Conservation (phyloP, 2,797 vertebrate genomes). For the Microcaecilia unicolor region DNA sequence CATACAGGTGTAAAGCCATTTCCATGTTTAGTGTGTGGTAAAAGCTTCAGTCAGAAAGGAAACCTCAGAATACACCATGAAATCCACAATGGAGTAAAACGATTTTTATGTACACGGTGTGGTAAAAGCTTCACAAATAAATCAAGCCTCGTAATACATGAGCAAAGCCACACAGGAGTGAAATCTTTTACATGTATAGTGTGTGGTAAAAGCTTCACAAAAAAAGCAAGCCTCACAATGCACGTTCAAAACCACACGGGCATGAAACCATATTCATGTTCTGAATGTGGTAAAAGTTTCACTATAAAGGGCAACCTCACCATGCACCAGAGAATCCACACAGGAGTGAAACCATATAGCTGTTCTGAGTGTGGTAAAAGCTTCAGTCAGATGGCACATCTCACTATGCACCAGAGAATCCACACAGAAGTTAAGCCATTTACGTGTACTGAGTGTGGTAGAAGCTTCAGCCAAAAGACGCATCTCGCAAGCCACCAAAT, state of each 20-base stretch:
- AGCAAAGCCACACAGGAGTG: too few species aligned
- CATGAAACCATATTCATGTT: not conserved
- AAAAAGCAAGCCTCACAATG: not conserved
- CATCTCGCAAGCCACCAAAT: too few species aligned
- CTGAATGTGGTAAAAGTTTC: not conserved
- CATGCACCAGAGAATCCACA: not conserved
- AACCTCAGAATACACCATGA: not conserved
- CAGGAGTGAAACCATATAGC: not conserved
- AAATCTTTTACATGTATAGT: too few species aligned
- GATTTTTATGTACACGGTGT: not conserved
- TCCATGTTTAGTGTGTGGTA: not conserved
- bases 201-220: too few species aligned
- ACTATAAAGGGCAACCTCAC: not conserved
- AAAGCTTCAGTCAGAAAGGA: not conserved
- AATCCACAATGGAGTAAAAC: not conserved
- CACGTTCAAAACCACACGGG: not conserved
- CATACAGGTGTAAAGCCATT: too few species aligned
- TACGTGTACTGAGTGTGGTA: too few species aligned
- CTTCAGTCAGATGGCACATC: too few species aligned
- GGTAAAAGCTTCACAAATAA: not conserved
- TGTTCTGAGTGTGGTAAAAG: too few species aligned
- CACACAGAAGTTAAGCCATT: too few species aligned
- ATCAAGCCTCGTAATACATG: too few species aligned
- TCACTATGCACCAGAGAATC: too few species aligned
- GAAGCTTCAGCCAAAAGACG: too few species aligned